These are phyloP conservation scores for Microchirus variegatus DNA, from an alignment of 2,797 vertebrate genomes.

Conservation along the genomic window DNA sequence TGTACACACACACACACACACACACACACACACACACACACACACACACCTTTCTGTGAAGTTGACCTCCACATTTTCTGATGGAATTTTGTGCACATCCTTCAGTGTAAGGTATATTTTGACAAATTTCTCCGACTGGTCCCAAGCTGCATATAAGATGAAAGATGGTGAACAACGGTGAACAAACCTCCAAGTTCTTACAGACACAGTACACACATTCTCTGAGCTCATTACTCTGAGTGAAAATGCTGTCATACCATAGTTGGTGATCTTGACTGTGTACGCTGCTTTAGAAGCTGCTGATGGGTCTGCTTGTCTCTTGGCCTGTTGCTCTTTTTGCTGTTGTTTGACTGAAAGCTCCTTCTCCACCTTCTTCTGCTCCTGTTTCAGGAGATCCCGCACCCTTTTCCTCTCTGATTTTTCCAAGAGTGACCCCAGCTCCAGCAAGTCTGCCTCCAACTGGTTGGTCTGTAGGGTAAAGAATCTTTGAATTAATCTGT, in stretches of 20 bases:
- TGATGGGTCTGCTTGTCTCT: constrained; percentile 64
- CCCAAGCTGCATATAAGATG: constrained; percentile 86
- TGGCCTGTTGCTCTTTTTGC: constrained; percentile 81
- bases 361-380: constrained; percentile 89
- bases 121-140: constrained; percentile 97
- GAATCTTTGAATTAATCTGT: background rate
- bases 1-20: background rate
- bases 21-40: background rate
- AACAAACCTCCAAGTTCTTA: background rate
- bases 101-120: constrained; percentile 95
- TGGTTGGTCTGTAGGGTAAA: constrained; percentile 74
- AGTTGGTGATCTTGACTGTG: constrained; percentile 95
- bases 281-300: constrained; percentile 78
- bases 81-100: constrained; percentile 89
- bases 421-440: constrained; percentile 84
- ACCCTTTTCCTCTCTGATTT: constrained; percentile 86
- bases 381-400: constrained; percentile 83
- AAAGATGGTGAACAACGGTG: background rate
- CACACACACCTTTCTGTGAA: constrained; percentile 91
- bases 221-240: background rate
- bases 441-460: constrained; percentile 90
- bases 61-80: constrained; percentile 89
- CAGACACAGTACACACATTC: too few species aligned
- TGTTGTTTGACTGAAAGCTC: constrained; percentile 86
- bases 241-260: constrained; percentile 78